Evolutionary conservation across 1,140 invertebrate species (phyloP), one percentile per base, ranked within the genome.

Genomic region (Drosophila biarmipes): DNA sequence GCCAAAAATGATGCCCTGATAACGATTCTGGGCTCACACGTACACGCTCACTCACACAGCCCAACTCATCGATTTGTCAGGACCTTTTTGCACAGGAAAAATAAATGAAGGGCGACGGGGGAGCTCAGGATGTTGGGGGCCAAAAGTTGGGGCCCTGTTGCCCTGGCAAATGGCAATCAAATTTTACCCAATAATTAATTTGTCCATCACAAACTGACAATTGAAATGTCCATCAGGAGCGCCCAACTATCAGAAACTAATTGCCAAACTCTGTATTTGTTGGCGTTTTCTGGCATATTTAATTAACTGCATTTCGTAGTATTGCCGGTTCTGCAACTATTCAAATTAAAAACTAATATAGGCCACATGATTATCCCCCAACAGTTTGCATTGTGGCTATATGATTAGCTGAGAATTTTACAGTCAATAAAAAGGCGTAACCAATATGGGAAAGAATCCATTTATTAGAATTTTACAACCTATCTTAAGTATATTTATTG

Each of bases 41-140:
- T n/a, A 67, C 31, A 37, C 31, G 31, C 19, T 11, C 21, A 52
- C 48, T 19, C 24, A 62, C 40, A 67, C 63, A 69, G 38, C 67
- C 63, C 67, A 35, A 69, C 49, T 69, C 67, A 69, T 69, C 67
- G 67, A 69, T 69, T 69, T 69, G 67, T 56, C 67, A 69, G 51
- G 27, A 69, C 42, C 64, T 55, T 46, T 68, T 19, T 51, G 40
- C 40, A 31, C 45, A 42, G 24, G 52, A 34, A 21, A 34, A 35
- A 11, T 15, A 46, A 42, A 15, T 58, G 21, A 2, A 15, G n/a
- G 15, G n/a, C 4, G 42, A 8, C 5, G 14, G 35, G 14, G 8
- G 29, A 6, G 2, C 2, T 8, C 8, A 6, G 38, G 14, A 14
- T 24, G 24, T 24, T 24, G 21, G 15, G 17, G 58, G 31, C 27